Conservation (phyloP, 1,140 invertebrate species). For the Potamilus streckersoni region DNA sequence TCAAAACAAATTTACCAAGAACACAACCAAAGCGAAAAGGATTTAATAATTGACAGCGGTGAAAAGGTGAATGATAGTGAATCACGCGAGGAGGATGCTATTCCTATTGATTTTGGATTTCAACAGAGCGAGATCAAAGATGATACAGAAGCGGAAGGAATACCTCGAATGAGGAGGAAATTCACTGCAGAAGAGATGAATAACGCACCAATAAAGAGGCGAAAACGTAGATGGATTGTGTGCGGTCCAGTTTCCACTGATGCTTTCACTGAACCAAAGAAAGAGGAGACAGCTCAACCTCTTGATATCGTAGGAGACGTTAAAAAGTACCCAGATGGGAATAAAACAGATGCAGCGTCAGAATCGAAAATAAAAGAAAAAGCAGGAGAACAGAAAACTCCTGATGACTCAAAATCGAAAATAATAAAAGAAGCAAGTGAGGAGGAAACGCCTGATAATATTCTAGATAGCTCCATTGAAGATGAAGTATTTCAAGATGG, state of each 20-base stretch:
- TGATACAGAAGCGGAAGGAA: too few relatives aligned
- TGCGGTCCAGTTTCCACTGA: not conserved
- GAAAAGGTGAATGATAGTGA: too few relatives aligned
- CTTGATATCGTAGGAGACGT: not conserved
- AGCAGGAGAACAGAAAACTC: constrained; percentile 11
- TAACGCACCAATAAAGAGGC: constrained; percentile 3
- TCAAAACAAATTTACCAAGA: too few relatives aligned
- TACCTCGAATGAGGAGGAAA: not conserved
- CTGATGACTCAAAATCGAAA: not conserved
- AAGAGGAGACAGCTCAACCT: not conserved
- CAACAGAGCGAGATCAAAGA: too few relatives aligned
- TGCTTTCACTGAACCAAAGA: not conserved
- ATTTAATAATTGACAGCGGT: too few relatives aligned
- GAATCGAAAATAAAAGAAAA: constrained; percentile 12
- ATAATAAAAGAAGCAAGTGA: too few relatives aligned
- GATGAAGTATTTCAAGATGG: too few relatives aligned
- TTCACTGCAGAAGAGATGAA: constrained; percentile 1
- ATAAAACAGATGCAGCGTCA: constrained; percentile 9
- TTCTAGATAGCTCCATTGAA: too few relatives aligned
- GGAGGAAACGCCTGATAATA: too few relatives aligned
- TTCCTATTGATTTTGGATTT: too few relatives aligned
- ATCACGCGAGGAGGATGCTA: too few relatives aligned
- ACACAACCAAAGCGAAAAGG: too few relatives aligned
- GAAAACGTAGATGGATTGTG: constrained; percentile 3
- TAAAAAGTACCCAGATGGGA: not conserved